These are phyloP conservation scores for Anser brachyrhynchus DNA, from an alignment of 2,113 vertebrate genomes.

Conservation along the genomic window DNA sequence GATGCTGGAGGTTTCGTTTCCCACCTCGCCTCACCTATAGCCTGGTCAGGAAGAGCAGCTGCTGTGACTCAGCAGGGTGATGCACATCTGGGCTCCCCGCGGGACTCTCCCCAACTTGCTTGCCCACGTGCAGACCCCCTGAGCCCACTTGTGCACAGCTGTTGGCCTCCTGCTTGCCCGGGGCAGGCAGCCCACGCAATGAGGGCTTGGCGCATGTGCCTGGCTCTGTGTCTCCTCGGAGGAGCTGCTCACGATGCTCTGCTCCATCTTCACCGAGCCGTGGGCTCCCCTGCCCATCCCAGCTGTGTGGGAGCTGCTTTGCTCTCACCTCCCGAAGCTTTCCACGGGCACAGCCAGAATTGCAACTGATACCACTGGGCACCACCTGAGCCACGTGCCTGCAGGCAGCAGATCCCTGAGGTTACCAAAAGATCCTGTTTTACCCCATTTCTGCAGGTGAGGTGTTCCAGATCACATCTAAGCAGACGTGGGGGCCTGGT, in stretches of 20 bases:
- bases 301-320: not conserved
- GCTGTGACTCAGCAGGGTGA: fast-evolving
- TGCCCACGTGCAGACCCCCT: fast-evolving
- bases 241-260: fast-evolving
- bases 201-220: not conserved
- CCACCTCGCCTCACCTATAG: not conserved
- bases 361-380: not conserved
- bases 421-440: not conserved
- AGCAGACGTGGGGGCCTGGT: not conserved
- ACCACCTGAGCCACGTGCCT: too few relatives aligned
- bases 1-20: not conserved
- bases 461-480: not conserved
- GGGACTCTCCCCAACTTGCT: not conserved
- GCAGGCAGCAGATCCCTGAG: not conserved
- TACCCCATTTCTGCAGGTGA: not conserved
- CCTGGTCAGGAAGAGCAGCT: not conserved
- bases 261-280: not conserved
- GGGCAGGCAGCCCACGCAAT: not conserved
- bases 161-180: not conserved
- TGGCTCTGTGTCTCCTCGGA: not conserved
- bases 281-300: not conserved
- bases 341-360: not conserved
- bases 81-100: not conserved
- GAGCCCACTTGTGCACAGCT: not conserved
- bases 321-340: not conserved